phyloP scores from a whole-genome alignment of 1,140 invertebrate species.

The Apis mellifera region Amel_HAv3.1 CM009931.2:5890501-5891000 shows the following conservation, averaged over 20 bases:
- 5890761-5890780: background rate
- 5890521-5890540: no score
- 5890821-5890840: background rate
- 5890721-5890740: background rate
- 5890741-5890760: background rate
- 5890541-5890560: no score
- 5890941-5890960: background rate
- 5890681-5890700: no score
- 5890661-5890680: no score
- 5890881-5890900: background rate
- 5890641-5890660: no score
- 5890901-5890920: background rate
- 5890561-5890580: no score
- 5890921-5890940: background rate
- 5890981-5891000: background rate
- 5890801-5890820: constrained; percentile 24
- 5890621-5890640: no score
- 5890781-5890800: constrained; percentile 18
- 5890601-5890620: no score
- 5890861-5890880: constrained; percentile 11
- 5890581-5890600: no score
- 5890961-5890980: constrained; percentile 21
- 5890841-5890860: constrained; percentile 28
- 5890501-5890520: no score
- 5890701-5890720: background rate